A percentile compares a stretch with the other conserved stretches of the same genome.
phyloP scores from a whole-genome alignment of 1,140 invertebrate genomes.

The Pachypsylla venusta region DNA sequence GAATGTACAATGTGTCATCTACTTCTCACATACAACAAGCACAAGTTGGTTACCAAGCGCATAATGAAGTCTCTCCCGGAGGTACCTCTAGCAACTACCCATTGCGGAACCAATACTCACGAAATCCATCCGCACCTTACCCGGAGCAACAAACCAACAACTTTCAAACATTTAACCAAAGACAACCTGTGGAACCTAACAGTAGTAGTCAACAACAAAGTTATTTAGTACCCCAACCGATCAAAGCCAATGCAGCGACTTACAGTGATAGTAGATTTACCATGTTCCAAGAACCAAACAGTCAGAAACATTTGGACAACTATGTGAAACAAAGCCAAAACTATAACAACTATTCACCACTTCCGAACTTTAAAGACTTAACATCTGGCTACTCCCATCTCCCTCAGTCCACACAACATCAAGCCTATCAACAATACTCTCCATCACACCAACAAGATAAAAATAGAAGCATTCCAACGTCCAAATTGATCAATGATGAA shows the following conservation, averaged over 20 bases:
- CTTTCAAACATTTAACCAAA: not conserved
- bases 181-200: not conserved
- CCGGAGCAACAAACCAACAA: not conserved
- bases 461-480: no score
- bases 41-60: not conserved
- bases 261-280: slow-evolving; percentile 6
- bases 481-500: not conserved
- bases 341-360: not conserved
- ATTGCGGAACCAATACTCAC: no score
- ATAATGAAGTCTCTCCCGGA: no score
- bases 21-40: no score
- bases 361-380: slow-evolving; percentile 3
- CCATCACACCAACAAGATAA: no score
- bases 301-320: slow-evolving; percentile 2
- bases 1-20: not conserved
- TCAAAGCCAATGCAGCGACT: slow-evolving; percentile 7
- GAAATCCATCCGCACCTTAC: not conserved
- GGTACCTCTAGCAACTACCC: no score
- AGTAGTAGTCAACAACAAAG: slow-evolving; percentile 5
- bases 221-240: slow-evolving; percentile 6
- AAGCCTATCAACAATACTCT: not conserved
- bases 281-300: not conserved
- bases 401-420: not conserved
- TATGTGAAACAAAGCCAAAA: not conserved
- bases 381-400: slow-evolving; percentile 1